phyloP scores from a whole-genome alignment of 2,113 vertebrate species.

The Eptesicus fuscus region DNA sequence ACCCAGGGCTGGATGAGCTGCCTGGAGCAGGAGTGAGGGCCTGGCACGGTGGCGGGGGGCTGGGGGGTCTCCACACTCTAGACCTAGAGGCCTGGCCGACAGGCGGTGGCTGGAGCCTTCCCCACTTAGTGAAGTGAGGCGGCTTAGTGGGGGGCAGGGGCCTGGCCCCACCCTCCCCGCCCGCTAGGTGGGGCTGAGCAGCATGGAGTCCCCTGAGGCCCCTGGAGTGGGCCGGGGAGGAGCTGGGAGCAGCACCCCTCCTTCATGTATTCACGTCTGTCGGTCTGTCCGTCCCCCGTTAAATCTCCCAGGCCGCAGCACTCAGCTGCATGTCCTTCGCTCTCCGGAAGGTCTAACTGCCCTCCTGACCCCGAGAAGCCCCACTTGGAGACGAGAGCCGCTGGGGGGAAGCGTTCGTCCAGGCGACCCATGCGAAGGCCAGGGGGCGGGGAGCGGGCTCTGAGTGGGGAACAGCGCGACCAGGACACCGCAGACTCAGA shows the following conservation, averaged over 20 bases:
- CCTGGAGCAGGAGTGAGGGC: too few species aligned
- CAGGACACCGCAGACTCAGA: neutral
- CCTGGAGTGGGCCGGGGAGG: neutral
- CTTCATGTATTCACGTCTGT: neutral
- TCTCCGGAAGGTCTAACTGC: neutral
- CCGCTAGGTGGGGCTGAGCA: conserved; percentile 74
- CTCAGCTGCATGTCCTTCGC: neutral
- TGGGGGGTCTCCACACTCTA: neutral
- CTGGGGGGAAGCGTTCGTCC: neutral
- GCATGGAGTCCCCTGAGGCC: fast-evolving
- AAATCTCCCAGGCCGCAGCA: neutral
- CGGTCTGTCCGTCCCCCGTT: too few species aligned
- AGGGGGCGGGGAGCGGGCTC: neutral
- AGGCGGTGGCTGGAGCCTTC: neutral
- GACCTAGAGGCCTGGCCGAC: fast-evolving
- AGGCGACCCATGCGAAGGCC: neutral
- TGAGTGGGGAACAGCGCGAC: neutral
- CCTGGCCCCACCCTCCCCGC: neutral
- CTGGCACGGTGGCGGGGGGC: too few species aligned
- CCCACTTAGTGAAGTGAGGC: fast-evolving
- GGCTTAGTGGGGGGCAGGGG: too few species aligned
- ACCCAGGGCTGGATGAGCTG: too few species aligned
- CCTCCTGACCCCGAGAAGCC: neutral
- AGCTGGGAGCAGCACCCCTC: neutral
- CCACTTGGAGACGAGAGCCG: neutral